Percentiles rank a stretch among this genome's conserved stretches.
phyloP scores from a whole-genome alignment of 2,113 vertebrate species.

The Bubo bubo region DNA sequence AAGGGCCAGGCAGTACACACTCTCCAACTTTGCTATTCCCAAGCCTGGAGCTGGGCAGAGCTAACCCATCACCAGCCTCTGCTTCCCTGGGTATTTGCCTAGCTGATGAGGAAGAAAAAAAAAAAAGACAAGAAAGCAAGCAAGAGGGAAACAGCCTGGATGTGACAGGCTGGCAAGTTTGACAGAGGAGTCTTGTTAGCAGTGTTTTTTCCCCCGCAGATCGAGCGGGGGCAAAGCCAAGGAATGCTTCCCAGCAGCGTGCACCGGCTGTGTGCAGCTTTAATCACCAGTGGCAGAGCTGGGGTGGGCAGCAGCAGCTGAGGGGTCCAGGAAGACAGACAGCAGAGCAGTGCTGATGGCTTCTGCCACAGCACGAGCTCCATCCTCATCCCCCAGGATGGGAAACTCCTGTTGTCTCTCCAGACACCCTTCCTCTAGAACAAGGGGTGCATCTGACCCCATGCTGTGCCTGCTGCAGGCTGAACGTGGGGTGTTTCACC shows the following conservation, averaged over 20 bases:
- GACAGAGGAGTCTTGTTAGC: constrained; percentile 14
- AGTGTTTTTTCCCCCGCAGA: neutral
- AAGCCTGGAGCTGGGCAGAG: neutral
- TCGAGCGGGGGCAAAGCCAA: neutral
- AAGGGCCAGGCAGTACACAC: rapidly evolving
- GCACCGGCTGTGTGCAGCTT: neutral
- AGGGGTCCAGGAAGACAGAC: rapidly evolving
- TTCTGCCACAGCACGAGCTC: rapidly evolving
- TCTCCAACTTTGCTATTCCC: rapidly evolving
- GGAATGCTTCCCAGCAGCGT: neutral
- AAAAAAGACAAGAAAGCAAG: neutral
- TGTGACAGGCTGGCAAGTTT: neutral
- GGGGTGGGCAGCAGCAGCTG: neutral
- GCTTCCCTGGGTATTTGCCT: neutral
- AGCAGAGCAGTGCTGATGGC: neutral
- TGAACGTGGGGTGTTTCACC: neutral
- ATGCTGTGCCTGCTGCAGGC: rapidly evolving
- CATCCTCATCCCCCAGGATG: neutral
- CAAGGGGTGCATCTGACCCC: neutral
- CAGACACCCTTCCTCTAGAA: neutral
- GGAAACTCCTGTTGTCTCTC: neutral
- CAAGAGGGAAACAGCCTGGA: neutral
- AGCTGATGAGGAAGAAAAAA: neutral
- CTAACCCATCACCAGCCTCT: neutral
- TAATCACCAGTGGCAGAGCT: neutral